Conservation (phyloP, 1,140 invertebrate genomes). For the Nasonia giraulti region DNA sequence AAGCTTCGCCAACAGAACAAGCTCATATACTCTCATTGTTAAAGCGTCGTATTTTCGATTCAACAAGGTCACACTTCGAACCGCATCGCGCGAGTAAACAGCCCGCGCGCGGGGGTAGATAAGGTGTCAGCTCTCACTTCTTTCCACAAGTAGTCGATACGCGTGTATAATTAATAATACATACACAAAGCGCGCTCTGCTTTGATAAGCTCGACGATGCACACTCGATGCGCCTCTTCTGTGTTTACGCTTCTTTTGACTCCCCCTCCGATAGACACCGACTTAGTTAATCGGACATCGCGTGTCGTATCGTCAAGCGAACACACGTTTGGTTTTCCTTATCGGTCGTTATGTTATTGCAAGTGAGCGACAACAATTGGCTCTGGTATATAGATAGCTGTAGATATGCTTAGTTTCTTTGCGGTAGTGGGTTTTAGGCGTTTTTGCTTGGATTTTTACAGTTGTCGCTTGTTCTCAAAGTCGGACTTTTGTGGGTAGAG, state of each 20-base stretch:
- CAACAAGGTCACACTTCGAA: no score
- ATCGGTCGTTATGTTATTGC: conserved; percentile 10
- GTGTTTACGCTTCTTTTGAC: neutral
- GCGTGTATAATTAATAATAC: neutral
- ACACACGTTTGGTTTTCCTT: neutral
- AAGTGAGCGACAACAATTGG: neutral
- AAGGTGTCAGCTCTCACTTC: neutral
- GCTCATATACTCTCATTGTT: no score
- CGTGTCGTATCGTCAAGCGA: neutral
- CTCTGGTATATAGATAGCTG: no score
- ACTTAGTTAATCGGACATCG: neutral
- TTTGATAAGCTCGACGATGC: neutral
- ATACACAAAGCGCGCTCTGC: neutral
- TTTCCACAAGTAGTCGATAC: neutral
- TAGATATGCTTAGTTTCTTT: no score
- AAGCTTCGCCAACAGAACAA: no score
- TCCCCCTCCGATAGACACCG: neutral
- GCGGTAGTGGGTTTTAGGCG: no score
- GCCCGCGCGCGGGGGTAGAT: neutral
- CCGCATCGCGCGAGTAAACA: no score
- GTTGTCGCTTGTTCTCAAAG: no score
- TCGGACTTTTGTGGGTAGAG: no score
- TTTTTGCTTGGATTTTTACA: no score
- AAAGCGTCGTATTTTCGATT: no score
- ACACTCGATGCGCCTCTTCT: neutral